These are phyloP conservation scores for Aplocera efformata DNA, from an alignment of 2,888 invertebrate genomes.

Conservation along the genomic window DNA sequence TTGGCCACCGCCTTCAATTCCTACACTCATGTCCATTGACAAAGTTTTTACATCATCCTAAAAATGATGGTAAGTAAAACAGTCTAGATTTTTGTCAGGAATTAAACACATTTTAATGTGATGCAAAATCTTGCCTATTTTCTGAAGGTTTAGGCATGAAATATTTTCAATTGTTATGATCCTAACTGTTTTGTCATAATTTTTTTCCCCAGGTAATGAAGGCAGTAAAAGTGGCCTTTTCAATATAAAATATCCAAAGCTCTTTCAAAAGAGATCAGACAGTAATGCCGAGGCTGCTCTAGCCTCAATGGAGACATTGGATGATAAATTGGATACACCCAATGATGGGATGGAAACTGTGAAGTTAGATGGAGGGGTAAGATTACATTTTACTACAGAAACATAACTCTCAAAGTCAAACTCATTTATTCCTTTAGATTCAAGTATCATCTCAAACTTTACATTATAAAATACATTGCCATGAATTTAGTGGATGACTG, in stretches of 20 bases:
- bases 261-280: slow-evolving; percentile 78
- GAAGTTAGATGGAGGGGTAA: slow-evolving; percentile 81
- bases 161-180: no score
- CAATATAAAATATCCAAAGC: slow-evolving; percentile 67
- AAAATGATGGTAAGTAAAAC: slow-evolving; percentile 50
- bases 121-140: no score
- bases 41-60: slow-evolving; percentile 58
- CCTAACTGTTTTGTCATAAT: no score
- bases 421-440: no score
- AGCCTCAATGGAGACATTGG: slow-evolving; percentile 90
- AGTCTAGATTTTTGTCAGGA: background rate
- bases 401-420: background rate
- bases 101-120: background rate
- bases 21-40: slow-evolving; percentile 64
- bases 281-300: slow-evolving; percentile 84
- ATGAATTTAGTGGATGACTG: no score
- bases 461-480: no score
- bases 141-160: no score
- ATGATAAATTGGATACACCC: slow-evolving; percentile 85
- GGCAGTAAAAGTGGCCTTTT: slow-evolving; percentile 43
- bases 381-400: slow-evolving; percentile 20
- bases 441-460: no score
- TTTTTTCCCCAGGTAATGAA: slow-evolving; percentile 47
- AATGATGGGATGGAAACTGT: slow-evolving; percentile 88
- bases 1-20: slow-evolving; percentile 56